These are phyloP conservation scores for Styela clava DNA, from an alignment of 23 tunicate genomes.

Conservation along the genomic window DNA sequence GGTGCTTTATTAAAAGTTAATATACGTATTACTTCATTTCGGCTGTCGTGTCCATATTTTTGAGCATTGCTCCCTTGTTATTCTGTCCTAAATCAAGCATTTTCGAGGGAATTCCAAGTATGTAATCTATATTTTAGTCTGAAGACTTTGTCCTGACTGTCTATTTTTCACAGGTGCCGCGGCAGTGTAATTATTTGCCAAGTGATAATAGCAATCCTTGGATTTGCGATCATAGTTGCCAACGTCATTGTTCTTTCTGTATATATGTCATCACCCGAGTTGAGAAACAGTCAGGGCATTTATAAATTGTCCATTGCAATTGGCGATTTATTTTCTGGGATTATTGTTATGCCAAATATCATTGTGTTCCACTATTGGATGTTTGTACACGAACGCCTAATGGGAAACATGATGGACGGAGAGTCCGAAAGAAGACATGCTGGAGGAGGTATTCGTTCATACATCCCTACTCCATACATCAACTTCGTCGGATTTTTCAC, in stretches of 20 bases:
- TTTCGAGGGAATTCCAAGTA: not conserved
- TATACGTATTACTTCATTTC: not conserved
- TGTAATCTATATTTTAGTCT: too few species aligned
- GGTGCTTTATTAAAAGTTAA: not conserved
- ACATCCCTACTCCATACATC: constrained; percentile 22
- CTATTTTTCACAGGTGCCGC: constrained; percentile 7
- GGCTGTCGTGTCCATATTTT: not conserved
- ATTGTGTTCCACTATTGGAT: constrained; percentile 1
- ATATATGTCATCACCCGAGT: constrained; percentile 15
- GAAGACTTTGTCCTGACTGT: too few species aligned
- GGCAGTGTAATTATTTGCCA: constrained; percentile 3
- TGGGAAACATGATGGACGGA: not conserved
- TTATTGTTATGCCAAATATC: constrained; percentile 13
- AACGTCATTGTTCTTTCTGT: constrained; percentile 15
- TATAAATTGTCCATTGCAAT: constrained; percentile 12
- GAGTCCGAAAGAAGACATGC: not conserved
- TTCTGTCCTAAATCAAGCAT: not conserved
- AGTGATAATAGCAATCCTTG: not conserved
- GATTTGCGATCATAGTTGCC: constrained; percentile 2
- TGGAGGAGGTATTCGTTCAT: not conserved
- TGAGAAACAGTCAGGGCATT: constrained; percentile 33
- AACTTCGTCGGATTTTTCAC: constrained; percentile 59
- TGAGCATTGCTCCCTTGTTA: too few species aligned
- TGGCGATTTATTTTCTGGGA: constrained; percentile 7
- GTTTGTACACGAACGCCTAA: not conserved